A percentile compares a stretch with the other conserved stretches of the same genome.
phyloP scores from a whole-genome alignment of 1,140 invertebrate species.

The Gyrodactylus bullatarudis region DNA sequence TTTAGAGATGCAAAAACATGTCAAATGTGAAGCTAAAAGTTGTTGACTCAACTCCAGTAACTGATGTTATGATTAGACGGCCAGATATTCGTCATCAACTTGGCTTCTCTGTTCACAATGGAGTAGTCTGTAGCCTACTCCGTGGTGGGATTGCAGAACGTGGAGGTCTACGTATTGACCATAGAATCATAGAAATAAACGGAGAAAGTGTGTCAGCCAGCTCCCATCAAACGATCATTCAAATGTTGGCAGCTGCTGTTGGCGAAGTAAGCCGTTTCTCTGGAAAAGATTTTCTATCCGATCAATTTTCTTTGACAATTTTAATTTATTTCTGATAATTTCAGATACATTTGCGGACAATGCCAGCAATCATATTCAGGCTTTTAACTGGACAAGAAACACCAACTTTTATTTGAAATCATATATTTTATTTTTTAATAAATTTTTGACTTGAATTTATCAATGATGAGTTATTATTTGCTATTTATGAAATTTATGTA shows the following conservation, averaged over 20 bases:
- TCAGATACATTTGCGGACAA: constrained; percentile 96
- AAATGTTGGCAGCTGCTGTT: constrained; percentile 78
- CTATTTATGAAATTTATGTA: too few relatives aligned
- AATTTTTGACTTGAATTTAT: too few relatives aligned
- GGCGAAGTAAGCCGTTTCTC: constrained; percentile 61
- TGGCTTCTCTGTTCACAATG: constrained; percentile 97
- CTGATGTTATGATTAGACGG: constrained; percentile 91
- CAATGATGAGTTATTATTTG: too few relatives aligned
- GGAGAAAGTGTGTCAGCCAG: constrained; percentile 80
- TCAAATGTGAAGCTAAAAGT: constrained; percentile 90
- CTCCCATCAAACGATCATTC: constrained; percentile 93
- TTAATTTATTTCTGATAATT: constrained; percentile 16
- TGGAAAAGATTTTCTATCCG: too few relatives aligned
- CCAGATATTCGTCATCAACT: constrained; percentile 97
- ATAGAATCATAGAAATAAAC: constrained; percentile 97
- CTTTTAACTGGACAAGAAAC: constrained; percentile 90
- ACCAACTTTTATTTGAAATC: constrained; percentile 61
- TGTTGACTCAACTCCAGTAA: constrained; percentile 93
- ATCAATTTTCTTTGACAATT: background rate
- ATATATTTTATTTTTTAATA: background rate
- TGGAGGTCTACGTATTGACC: constrained; percentile 81
- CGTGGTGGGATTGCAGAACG: constrained; percentile 87
- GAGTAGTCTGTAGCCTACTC: constrained; percentile 55
- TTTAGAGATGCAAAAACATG: constrained; percentile 34
- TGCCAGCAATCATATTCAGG: constrained; percentile 98